Conservation (phyloP, 2,797 vertebrate genomes). For the Buceros bicornis region DNA sequence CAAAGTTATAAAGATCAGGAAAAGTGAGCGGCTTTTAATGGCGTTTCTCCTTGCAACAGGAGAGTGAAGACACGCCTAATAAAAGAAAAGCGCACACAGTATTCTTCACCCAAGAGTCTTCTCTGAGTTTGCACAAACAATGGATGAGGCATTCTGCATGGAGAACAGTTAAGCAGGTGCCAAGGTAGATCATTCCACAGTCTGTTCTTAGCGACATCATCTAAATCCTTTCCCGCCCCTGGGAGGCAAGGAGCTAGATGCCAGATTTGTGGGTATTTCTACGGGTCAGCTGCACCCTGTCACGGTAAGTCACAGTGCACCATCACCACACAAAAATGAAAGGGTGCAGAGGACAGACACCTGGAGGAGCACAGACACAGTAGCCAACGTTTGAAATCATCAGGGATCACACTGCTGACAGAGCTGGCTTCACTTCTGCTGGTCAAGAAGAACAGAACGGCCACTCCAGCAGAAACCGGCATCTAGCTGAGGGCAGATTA, state of each 20-base stretch:
- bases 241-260: fast-evolving
- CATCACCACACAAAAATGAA: background rate
- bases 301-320: background rate
- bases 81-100: background rate
- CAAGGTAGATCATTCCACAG: background rate
- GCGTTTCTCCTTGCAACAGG: background rate
- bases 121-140: background rate
- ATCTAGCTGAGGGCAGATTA: constrained; percentile 42
- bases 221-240: background rate
- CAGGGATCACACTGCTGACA: background rate
- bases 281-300: background rate
- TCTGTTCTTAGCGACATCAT: background rate
- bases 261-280: background rate
- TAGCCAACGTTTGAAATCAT: background rate
- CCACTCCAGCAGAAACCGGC: constrained; percentile 29
- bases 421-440: background rate
- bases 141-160: background rate
- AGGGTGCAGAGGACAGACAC: background rate
- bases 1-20: background rate
- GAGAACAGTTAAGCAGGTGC: background rate
- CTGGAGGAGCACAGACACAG: background rate
- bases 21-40: background rate
- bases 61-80: background rate
- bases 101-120: background rate
- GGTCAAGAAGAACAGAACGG: background rate